A percentile compares a stretch with the other conserved stretches of the same genome.
These are phyloP conservation scores for Xiphophorus maculatus DNA, from an alignment of 2,113 vertebrate genomes.

Conservation along the genomic window DNA sequence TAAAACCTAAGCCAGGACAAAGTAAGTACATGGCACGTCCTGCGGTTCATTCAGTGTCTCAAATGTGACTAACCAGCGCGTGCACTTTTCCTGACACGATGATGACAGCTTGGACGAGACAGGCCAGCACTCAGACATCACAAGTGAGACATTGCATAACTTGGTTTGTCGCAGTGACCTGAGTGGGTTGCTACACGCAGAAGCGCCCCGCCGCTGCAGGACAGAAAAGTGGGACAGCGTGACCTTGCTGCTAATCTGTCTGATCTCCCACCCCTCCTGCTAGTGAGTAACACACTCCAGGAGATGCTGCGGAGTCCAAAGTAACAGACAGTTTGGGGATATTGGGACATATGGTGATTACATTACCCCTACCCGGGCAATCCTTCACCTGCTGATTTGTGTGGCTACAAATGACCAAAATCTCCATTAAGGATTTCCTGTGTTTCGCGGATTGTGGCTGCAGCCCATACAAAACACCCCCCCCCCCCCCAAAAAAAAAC, in stretches of 20 bases:
- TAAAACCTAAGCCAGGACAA: not conserved
- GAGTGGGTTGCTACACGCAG: slow-evolving; percentile 29
- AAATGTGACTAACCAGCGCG: not conserved
- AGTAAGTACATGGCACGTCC: not conserved
- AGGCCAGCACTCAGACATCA: slow-evolving; percentile 35
- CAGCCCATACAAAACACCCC: not conserved
- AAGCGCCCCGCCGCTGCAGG: slow-evolving; percentile 42
- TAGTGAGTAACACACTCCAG: slow-evolving; percentile 44
- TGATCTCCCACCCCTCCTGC: slow-evolving; percentile 42
- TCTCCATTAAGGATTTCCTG: slow-evolving; percentile 1
- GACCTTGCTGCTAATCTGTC: slow-evolving; percentile 74
- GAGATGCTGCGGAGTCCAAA: slow-evolving; percentile 42
- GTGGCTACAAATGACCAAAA: slow-evolving; percentile 8
- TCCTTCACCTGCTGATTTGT: slow-evolving; percentile 34
- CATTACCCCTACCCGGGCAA: slow-evolving; percentile 21
- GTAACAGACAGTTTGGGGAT: slow-evolving; percentile 61
- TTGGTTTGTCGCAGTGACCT: slow-evolving; percentile 51
- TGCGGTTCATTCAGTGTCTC: not conserved
- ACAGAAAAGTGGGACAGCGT: slow-evolving; percentile 64
- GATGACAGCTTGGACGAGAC: slow-evolving; percentile 31
- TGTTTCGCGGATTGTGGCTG: not conserved
- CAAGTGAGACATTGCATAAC: slow-evolving; percentile 47
- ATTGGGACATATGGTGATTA: slow-evolving; percentile 52
- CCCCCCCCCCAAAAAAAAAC: not conserved
- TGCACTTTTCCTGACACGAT: slow-evolving; percentile 16